Evolutionary conservation across 2,888 invertebrate genomes (phyloP).

Genomic region (Itoplectis maculator): DNA sequence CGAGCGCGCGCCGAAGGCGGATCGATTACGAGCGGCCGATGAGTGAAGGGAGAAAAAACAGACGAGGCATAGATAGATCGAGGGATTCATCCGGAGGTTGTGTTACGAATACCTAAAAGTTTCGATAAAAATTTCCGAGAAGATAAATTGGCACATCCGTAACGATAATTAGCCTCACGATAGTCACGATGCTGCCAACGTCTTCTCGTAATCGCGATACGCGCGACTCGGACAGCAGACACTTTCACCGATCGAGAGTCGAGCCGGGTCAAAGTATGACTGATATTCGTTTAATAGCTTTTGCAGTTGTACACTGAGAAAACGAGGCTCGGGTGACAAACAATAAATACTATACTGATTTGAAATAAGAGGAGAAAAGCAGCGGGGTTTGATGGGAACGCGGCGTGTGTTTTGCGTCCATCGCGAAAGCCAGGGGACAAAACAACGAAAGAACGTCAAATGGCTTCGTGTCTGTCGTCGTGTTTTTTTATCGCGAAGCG

Average conservation of each 20-base stretch:
- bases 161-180: slow-evolving; percentile 1
- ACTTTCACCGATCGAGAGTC: not conserved
- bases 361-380: not conserved
- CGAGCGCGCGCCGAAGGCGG: not conserved
- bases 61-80: no score
- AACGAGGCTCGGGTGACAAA: not conserved
- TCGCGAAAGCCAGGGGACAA: not conserved
- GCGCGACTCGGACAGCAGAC: not conserved
- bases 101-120: not conserved
- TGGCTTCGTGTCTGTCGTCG: no score
- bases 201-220: not conserved
- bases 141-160: not conserved
- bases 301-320: not conserved
- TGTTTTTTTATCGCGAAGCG: slow-evolving; percentile 10
- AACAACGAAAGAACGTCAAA: not conserved
- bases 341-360: no score
- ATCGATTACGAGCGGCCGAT: slow-evolving; percentile 6
- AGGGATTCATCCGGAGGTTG: not conserved
- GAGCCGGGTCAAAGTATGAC: not conserved
- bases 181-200: no score
- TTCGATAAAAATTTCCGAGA: not conserved
- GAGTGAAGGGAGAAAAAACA: not conserved
- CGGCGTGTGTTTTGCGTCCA: not conserved
- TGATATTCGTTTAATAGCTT: no score
- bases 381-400: not conserved